Conservation (phyloP, 1,140 invertebrate species). For the Onthophagus taurus region DNA sequence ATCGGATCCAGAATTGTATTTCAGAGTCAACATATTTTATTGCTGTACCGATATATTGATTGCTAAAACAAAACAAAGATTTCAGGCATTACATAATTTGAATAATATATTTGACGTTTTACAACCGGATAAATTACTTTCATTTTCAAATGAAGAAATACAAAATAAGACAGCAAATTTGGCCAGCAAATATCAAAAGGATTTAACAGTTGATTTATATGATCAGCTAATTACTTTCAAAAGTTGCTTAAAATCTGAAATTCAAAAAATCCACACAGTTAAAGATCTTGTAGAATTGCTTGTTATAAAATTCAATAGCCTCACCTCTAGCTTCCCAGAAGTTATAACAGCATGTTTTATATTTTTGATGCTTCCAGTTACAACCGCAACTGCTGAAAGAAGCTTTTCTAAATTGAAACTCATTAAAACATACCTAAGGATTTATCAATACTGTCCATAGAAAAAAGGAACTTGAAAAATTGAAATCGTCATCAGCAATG, state of each 20-base stretch:
- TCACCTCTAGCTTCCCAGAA: too few relatives aligned
- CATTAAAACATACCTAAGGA: background rate
- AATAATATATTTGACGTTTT: background rate
- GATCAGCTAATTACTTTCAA: background rate
- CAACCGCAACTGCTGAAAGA: background rate
- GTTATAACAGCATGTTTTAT: too few relatives aligned
- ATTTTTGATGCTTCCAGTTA: conserved; percentile 1
- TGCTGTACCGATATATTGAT: too few relatives aligned
- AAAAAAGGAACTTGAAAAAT: too few relatives aligned
- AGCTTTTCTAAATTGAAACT: background rate
- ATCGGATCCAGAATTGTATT: background rate
- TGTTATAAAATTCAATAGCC: too few relatives aligned
- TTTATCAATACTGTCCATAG: conserved; percentile 7
- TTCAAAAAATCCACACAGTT: conserved; percentile 4
- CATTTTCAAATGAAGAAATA: too few relatives aligned
- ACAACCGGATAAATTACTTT: background rate
- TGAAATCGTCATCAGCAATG: too few relatives aligned
- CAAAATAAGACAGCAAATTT: background rate
- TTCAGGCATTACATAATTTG: background rate
- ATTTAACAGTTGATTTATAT: conserved; percentile 3
- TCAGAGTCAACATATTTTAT: too few relatives aligned
- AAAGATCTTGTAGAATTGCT: too few relatives aligned
- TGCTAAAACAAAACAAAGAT: too few relatives aligned
- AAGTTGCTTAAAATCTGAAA: conserved; percentile 4
- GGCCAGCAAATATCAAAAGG: background rate